A percentile compares a stretch with the other conserved stretches of the same genome.
Conservation (phyloP, 35 echinoderm and acorn worm genomes). For the Lytechinus pictus region DNA sequence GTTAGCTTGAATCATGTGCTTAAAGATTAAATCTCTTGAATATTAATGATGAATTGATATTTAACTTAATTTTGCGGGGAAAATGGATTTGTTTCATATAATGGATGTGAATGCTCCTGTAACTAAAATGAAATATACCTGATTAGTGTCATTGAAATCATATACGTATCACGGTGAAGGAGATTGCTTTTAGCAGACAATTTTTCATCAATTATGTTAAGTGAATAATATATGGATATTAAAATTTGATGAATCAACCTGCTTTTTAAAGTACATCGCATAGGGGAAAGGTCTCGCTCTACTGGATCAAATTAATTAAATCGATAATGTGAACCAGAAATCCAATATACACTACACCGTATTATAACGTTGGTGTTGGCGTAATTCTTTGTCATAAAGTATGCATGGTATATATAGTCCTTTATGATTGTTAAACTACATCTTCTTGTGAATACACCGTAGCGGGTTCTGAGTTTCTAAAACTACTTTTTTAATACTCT, state of each 20-base stretch:
- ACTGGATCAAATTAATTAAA: conserved; percentile 6
- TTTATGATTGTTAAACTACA: too few relatives aligned
- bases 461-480: too few relatives aligned
- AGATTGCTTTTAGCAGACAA: conserved; percentile 2
- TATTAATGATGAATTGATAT: neutral
- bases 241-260: conserved; percentile 5
- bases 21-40: neutral
- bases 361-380: neutral
- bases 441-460: too few relatives aligned
- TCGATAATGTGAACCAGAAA: neutral
- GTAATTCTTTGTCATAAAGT: too few relatives aligned
- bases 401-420: too few relatives aligned
- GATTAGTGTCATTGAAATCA: neutral
- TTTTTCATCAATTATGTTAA: neutral
- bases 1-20: neutral
- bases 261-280: neutral
- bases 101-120: neutral
- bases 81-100: too few relatives aligned
- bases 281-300: neutral
- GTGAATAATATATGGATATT: conserved; percentile 20
- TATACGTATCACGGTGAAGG: neutral
- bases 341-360: neutral
- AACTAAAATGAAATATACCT: neutral
- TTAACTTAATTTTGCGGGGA: neutral
- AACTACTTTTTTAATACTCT: too few relatives aligned